Percentiles rank a stretch among this genome's conserved stretches.
Conservation (phyloP, 1,140 invertebrate species). For the Charaxes varanes region DNA sequence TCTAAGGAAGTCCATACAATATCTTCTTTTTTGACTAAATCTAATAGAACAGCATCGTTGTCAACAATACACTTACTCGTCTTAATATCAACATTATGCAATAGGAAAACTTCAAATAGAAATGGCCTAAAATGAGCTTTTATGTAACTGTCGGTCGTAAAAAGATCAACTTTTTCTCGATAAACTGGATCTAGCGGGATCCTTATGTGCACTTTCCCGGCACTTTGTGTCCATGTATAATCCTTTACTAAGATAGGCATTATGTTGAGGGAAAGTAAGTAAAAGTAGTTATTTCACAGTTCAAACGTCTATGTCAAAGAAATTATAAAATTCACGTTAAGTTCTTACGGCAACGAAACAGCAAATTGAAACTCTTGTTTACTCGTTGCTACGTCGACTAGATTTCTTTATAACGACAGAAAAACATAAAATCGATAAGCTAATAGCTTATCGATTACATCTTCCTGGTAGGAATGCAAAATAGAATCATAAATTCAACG, state of each 20-base stretch:
- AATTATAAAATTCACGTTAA: too few species aligned
- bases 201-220: slow-evolving; percentile 72
- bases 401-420: too few species aligned
- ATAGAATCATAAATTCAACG: too few species aligned
- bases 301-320: too few species aligned
- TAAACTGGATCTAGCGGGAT: slow-evolving; percentile 73
- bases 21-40: slow-evolving; percentile 75
- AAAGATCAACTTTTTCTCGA: slow-evolving; percentile 76
- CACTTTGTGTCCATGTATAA: slow-evolving; percentile 80
- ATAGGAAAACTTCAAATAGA: slow-evolving; percentile 80
- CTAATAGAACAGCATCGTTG: slow-evolving; percentile 75
- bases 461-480: too few species aligned
- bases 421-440: too few species aligned
- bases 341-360: too few species aligned
- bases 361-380: too few species aligned
- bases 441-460: too few species aligned
- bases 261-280: too few species aligned
- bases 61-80: slow-evolving; percentile 76
- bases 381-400: too few species aligned
- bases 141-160: slow-evolving; percentile 78
- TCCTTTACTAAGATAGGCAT: slow-evolving; percentile 85
- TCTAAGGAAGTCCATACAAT: slow-evolving; percentile 76
- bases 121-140: slow-evolving; percentile 81
- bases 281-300: too few species aligned
- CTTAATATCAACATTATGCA: slow-evolving; percentile 72